Evolutionary conservation across 2,113 vertebrate genomes (phyloP).

Genomic region (Pipa parva): DNA sequence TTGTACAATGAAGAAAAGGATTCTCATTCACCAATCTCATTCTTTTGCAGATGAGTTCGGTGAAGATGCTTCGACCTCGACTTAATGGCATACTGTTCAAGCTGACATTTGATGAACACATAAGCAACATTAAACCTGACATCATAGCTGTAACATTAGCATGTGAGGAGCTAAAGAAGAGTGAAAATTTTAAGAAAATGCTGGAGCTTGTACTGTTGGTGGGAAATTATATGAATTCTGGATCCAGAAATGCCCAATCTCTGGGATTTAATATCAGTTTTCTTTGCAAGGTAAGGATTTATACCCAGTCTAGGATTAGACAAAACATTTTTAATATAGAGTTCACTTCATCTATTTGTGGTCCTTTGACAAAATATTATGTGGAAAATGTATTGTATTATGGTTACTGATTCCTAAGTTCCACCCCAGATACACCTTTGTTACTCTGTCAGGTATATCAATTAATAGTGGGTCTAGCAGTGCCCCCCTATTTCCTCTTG

Average conservation of each 20-base stretch:
- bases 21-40: background rate
- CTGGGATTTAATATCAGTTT: conserved; percentile 93
- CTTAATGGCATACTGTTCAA: conserved; percentile 91
- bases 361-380: no score
- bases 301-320: background rate
- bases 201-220: conserved; percentile 85
- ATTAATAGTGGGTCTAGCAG: no score
- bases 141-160: conserved; percentile 93
- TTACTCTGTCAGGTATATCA: no score
- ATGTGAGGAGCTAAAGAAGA: conserved; percentile 94
- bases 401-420: no score
- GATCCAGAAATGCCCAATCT: conserved; percentile 92
- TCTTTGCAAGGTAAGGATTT: conserved; percentile 83
- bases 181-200: conserved; percentile 80
- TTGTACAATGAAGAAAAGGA: no score
- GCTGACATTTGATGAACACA: conserved; percentile 89
- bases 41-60: conserved; percentile 84
- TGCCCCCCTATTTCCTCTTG: no score
- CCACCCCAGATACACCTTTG: no score
- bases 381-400: no score
- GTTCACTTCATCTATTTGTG: no score
- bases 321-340: background rate
- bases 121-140: conserved; percentile 92
- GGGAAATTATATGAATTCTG: conserved; percentile 97
- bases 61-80: conserved; percentile 84